Percentiles rank a stretch among this genome's conserved stretches.
Evolutionary conservation across 2,113 vertebrate species (phyloP).

Genomic region (Pleuronectes platessa): DNA sequence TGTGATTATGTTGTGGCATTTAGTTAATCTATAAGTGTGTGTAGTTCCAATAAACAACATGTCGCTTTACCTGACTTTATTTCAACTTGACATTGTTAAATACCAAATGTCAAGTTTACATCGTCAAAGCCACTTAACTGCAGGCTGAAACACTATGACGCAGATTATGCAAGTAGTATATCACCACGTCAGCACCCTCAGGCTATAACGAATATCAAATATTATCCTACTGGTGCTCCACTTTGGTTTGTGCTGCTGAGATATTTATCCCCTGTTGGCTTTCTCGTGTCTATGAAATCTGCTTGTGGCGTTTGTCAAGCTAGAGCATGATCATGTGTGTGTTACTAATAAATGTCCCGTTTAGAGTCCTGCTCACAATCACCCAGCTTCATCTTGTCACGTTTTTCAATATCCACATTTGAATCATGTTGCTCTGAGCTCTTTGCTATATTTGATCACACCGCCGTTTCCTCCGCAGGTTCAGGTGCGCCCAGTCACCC

Average conservation of each 20-base stretch:
- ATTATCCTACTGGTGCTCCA: neutral
- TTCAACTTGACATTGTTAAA: too few relatives aligned
- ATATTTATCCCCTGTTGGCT: neutral
- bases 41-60: too few relatives aligned
- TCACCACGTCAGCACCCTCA: conserved; percentile 3
- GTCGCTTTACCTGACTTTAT: too few relatives aligned
- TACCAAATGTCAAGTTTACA: neutral
- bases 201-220: conserved; percentile 25
- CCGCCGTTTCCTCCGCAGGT: conserved; percentile 94
- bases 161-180: neutral
- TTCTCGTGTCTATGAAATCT: conserved; percentile 35
- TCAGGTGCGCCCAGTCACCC: conserved; percentile 92
- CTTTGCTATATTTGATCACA: conserved; percentile 85
- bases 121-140: conserved; percentile 33
- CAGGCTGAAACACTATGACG: neutral
- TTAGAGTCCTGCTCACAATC: conserved; percentile 41
- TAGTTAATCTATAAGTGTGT: too few relatives aligned
- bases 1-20: too few relatives aligned
- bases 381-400: conserved; percentile 44
- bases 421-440: conserved; percentile 81
- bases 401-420: conserved; percentile 54
- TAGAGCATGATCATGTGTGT: conserved; percentile 72
- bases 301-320: conserved; percentile 57
- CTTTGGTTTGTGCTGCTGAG: neutral
- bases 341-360: conserved; percentile 77